Percentiles rank a stretch among this genome's conserved stretches.
phyloP scores from a whole-genome alignment of 1,140 invertebrate genomes.

The Procambarus clarkii region DNA sequence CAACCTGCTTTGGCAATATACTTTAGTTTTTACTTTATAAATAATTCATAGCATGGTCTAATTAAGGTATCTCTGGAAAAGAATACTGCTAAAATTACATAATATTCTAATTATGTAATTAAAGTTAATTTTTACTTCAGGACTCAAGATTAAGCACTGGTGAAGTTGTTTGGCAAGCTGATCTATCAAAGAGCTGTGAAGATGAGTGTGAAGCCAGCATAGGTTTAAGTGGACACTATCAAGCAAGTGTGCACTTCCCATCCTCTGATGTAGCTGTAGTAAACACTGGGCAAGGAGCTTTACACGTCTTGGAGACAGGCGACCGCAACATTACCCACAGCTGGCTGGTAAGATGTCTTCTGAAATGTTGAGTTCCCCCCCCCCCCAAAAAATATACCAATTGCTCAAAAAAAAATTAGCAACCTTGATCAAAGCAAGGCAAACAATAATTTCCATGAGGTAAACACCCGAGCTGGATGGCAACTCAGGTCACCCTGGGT shows the following conservation, averaged over 20 bases:
- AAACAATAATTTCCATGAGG: no score
- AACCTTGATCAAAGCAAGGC: no score
- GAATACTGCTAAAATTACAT: background rate
- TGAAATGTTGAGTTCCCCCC: background rate
- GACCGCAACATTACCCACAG: constrained; percentile 27
- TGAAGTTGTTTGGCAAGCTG: constrained; percentile 53
- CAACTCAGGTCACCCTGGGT: no score
- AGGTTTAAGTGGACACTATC: constrained; percentile 8
- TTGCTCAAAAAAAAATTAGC: no score
- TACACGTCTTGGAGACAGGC: constrained; percentile 35
- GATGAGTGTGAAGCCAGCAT: constrained; percentile 15
- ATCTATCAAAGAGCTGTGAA: constrained; percentile 16
- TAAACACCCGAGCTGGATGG: no score
- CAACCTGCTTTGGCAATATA: background rate
- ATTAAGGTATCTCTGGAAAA: background rate
- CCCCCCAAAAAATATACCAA: no score
- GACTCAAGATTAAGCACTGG: constrained; percentile 34
- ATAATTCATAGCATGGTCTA: background rate
- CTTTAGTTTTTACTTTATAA: background rate
- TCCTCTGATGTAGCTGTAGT: constrained; percentile 39
- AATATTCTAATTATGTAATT: background rate
- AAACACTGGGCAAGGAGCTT: constrained; percentile 35
- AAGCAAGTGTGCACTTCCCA: constrained; percentile 43
- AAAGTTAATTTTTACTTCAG: background rate
- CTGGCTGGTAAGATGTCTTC: constrained; percentile 46